Evolutionary conservation across 2,888 invertebrate genomes (phyloP).

Genomic region (Apodemia hepburni): DNA sequence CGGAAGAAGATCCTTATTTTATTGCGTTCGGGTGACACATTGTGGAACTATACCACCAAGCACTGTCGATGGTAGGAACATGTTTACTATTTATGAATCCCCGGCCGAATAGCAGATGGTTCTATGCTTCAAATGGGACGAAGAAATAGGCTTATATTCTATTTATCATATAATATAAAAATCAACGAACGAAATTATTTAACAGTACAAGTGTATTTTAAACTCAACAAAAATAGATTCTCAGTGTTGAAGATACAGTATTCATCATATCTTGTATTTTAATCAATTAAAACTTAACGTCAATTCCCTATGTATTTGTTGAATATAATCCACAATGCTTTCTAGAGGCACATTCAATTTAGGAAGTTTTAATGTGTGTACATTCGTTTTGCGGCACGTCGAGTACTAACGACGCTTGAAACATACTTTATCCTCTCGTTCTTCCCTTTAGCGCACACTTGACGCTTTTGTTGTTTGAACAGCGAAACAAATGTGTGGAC

Average conservation of each 20-base stretch:
- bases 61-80: no score
- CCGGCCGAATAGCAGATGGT: no score
- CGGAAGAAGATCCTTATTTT: no score
- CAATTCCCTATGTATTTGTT: background rate
- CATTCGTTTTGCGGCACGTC: slow-evolving; percentile 54
- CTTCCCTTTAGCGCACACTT: slow-evolving; percentile 54
- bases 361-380: slow-evolving; percentile 74
- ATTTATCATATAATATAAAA: no score
- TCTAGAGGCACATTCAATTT: slow-evolving; percentile 63
- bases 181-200: no score
- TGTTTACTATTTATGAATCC: no score
- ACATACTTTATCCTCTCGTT: slow-evolving; percentile 58
- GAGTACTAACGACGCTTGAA: slow-evolving; percentile 59
- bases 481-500: slow-evolving; percentile 60
- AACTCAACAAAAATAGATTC: background rate
- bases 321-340: slow-evolving; percentile 42
- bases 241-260: background rate
- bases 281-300: background rate
- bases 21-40: no score
- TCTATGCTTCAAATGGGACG: no score
- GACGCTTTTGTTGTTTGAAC: slow-evolving; percentile 65
- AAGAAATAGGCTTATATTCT: no score
- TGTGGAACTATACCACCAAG: no score
- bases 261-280: background rate
- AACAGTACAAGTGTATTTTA: no score